phyloP scores from a whole-genome alignment of 2,797 vertebrate genomes.

The Oreonectes daqikongensis region DNA sequence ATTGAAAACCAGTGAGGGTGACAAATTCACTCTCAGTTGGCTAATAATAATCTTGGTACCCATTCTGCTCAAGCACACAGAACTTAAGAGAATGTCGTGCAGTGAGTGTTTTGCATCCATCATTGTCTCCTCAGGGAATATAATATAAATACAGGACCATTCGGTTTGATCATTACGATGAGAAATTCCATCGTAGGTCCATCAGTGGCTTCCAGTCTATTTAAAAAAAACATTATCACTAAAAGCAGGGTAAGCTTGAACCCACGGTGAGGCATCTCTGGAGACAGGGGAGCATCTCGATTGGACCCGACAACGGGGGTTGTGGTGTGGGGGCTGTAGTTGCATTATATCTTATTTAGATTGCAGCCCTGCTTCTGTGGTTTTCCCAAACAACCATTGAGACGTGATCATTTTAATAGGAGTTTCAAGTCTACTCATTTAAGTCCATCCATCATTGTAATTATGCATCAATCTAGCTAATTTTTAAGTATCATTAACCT shows the following conservation, averaged over 20 bases:
- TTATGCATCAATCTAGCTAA: constrained; percentile 79
- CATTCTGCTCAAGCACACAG: not conserved
- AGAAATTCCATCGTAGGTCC: constrained; percentile 29
- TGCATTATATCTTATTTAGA: constrained; percentile 45
- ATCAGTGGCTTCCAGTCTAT: constrained; percentile 24
- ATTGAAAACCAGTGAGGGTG: not conserved
- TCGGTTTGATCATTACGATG: constrained; percentile 37
- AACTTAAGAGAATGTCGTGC: not conserved
- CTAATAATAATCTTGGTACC: not conserved
- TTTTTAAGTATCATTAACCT: constrained; percentile 83
- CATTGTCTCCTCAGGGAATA: constrained; percentile 32
- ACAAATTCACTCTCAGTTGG: not conserved
- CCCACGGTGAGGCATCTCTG: constrained; percentile 12
- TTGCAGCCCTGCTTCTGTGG: constrained; percentile 27
- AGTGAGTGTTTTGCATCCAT: constrained; percentile 22
- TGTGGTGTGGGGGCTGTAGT: too few relatives aligned
- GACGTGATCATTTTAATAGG: constrained; percentile 54
- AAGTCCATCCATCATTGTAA: constrained; percentile 80
- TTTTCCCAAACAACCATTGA: constrained; percentile 54
- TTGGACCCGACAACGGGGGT: constrained; percentile 27
- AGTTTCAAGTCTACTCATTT: constrained; percentile 58
- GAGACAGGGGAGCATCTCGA: constrained; percentile 19
- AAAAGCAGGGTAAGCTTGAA: constrained; percentile 25
- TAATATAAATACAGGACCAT: constrained; percentile 43
- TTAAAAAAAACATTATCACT: constrained; percentile 33